Percentiles rank a stretch among this genome's conserved stretches.
These are phyloP conservation scores for Gobiocypris rarus DNA, from an alignment of 2,113 vertebrate genomes.

Conservation along the genomic window DNA sequence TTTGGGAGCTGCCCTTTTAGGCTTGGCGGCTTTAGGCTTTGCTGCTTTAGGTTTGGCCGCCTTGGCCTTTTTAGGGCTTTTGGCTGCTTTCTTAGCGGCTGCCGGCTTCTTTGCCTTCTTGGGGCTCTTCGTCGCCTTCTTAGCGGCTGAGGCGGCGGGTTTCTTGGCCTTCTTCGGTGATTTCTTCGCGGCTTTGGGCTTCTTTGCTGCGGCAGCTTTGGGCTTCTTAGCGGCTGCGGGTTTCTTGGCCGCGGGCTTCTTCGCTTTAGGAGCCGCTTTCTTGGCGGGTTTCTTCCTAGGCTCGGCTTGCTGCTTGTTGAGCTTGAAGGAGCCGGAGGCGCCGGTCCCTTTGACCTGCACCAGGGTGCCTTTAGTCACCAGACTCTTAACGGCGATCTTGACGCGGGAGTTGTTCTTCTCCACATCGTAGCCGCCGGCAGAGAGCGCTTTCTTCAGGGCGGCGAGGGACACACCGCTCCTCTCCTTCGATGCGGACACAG, in stretches of 20 bases:
- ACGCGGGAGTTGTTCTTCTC: conserved; percentile 29
- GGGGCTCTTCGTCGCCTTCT: not conserved
- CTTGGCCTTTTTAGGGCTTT: conserved; percentile 6
- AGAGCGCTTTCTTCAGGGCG: conserved; percentile 25
- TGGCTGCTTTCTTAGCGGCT: not conserved
- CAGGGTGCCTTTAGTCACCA: not conserved
- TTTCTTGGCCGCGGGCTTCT: not conserved
- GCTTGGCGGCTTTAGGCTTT: not conserved
- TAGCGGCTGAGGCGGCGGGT: not conserved
- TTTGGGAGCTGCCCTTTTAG: not conserved
- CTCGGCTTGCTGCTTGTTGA: not conserved
- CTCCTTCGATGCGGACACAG: not conserved
- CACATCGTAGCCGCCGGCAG: not conserved
- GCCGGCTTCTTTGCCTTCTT: not conserved
- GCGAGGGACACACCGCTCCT: conserved; percentile 11
- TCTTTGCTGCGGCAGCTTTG: not conserved
- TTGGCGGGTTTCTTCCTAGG: not conserved
- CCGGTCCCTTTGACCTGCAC: not conserved
- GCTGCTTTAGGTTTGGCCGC: not conserved
- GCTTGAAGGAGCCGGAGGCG: not conserved
- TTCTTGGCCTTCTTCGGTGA: not conserved
- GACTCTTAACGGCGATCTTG: not conserved
- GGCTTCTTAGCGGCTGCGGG: not conserved
- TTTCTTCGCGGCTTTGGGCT: not conserved
- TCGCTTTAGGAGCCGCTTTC: not conserved